Conservation (phyloP, 2,888 invertebrate genomes). For the Nemapogon koenigi region DNA sequence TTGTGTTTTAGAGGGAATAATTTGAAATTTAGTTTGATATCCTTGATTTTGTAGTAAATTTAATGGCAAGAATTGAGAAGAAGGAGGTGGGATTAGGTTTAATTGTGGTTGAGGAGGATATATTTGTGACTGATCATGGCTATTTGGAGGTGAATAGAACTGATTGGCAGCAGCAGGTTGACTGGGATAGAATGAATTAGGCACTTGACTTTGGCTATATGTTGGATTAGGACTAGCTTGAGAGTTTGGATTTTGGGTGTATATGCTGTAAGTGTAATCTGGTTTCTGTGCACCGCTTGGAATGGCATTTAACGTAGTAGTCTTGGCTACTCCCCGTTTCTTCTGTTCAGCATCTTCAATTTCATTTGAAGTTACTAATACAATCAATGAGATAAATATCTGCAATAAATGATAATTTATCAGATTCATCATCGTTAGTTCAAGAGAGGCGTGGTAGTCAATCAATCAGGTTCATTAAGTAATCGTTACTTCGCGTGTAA, state of each 20-base stretch:
- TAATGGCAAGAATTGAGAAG: constrained; percentile 41
- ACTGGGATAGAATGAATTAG: constrained; percentile 48
- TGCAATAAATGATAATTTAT: constrained; percentile 27
- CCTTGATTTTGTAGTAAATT: constrained; percentile 48
- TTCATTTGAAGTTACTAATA: constrained; percentile 38
- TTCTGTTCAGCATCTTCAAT: constrained; percentile 48
- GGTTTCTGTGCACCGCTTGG: constrained; percentile 50
- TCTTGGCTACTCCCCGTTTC: constrained; percentile 47
- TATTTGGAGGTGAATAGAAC: constrained; percentile 33
- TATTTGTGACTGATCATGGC: constrained; percentile 23
- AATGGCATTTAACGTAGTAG: constrained; percentile 41
- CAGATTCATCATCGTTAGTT: constrained; percentile 26
- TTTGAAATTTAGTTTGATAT: constrained; percentile 50
- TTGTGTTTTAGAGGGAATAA: constrained; percentile 37
- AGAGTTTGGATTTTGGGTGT: constrained; percentile 32
- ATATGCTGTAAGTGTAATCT: constrained; percentile 50
- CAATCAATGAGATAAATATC: constrained; percentile 40
- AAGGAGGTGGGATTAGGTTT: constrained; percentile 29
- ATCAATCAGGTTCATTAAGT: constrained; percentile 27
- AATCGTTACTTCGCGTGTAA: constrained; percentile 2
- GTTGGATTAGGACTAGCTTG: constrained; percentile 25
- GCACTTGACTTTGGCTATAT: constrained; percentile 33
- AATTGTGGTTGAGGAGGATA: constrained; percentile 30
- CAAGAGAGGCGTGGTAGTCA: constrained; percentile 22
- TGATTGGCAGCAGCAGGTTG: constrained; percentile 29